Evolutionary conservation across 2,888 invertebrate genomes (phyloP).

Genomic region (Agapostemon virescens): DNA sequence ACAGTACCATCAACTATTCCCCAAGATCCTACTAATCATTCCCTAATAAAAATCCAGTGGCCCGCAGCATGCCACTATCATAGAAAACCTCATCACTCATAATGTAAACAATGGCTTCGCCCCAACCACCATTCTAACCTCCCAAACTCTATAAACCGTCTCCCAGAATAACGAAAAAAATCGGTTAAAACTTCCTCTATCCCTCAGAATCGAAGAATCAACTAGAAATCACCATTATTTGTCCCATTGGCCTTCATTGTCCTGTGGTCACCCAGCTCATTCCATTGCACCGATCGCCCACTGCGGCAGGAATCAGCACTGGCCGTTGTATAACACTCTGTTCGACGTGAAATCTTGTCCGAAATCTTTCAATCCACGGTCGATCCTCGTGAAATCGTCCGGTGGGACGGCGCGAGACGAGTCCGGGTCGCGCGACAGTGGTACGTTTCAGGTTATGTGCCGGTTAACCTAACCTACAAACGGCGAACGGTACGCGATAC

Average conservation of each 20-base stretch:
- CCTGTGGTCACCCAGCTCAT: conserved; percentile 74
- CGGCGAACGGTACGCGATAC: conserved; percentile 60
- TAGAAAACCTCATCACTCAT: background rate
- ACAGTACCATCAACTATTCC: background rate
- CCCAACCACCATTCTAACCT: background rate
- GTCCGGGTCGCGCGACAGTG: background rate
- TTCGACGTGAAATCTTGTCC: conserved; percentile 25
- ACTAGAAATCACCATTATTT: conserved; percentile 77
- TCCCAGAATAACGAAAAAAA: background rate
- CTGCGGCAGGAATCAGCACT: conserved; percentile 59
- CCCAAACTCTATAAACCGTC: too few relatives aligned
- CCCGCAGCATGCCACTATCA: background rate
- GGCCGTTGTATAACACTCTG: background rate
- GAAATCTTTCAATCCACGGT: background rate
- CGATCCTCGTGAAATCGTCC: background rate
- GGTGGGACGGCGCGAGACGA: background rate
- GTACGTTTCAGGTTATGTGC: conserved; percentile 75
- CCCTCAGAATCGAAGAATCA: background rate
- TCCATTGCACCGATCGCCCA: conserved; percentile 72
- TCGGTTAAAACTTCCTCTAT: background rate
- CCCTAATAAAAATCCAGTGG: background rate
- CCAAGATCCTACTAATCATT: background rate
- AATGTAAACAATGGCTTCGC: conserved; percentile 36
- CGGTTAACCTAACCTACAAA: conserved; percentile 78
- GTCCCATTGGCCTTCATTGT: conserved; percentile 80